phyloP scores from a whole-genome alignment of 2,888 invertebrate genomes.

The Dascillus cervinus region DNA sequence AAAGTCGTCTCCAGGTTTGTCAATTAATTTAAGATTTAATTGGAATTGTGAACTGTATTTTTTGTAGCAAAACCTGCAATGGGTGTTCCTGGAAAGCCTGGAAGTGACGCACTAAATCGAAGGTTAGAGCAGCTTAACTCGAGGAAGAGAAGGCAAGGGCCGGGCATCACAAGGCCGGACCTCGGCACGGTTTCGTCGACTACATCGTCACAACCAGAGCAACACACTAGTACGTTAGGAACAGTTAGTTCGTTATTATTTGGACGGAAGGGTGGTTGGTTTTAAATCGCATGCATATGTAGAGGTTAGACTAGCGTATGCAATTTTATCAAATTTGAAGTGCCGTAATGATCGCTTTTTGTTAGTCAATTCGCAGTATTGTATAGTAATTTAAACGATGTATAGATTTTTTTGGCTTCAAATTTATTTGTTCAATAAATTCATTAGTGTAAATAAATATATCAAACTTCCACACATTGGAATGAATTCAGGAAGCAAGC shows the following conservation, averaged over 20 bases:
- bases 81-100: constrained; percentile 55
- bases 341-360: too few relatives aligned
- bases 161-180: constrained; percentile 51
- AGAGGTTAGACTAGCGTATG: too few relatives aligned
- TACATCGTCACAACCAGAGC: constrained; percentile 24
- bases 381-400: too few relatives aligned
- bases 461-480: too few relatives aligned
- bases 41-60: too few relatives aligned
- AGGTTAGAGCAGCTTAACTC: constrained; percentile 42
- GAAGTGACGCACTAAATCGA: constrained; percentile 48
- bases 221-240: constrained; percentile 49
- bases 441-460: too few relatives aligned
- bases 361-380: too few relatives aligned
- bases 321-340: too few relatives aligned
- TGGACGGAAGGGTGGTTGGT: constrained; percentile 77
- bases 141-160: constrained; percentile 47
- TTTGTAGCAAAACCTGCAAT: constrained; percentile 38
- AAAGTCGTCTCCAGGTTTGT: background rate
- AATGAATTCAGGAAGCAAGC: too few relatives aligned
- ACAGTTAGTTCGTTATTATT: constrained; percentile 73
- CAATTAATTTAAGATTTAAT: too few relatives aligned
- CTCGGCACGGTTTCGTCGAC: constrained; percentile 47
- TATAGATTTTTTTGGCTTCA: too few relatives aligned
- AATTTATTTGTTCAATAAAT: too few relatives aligned
- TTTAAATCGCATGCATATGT: constrained; percentile 46